A percentile compares a stretch with the other conserved stretches of the same genome.
Conservation (phyloP, 2,113 vertebrate genomes). For the Zosterops borbonicus region DNA sequence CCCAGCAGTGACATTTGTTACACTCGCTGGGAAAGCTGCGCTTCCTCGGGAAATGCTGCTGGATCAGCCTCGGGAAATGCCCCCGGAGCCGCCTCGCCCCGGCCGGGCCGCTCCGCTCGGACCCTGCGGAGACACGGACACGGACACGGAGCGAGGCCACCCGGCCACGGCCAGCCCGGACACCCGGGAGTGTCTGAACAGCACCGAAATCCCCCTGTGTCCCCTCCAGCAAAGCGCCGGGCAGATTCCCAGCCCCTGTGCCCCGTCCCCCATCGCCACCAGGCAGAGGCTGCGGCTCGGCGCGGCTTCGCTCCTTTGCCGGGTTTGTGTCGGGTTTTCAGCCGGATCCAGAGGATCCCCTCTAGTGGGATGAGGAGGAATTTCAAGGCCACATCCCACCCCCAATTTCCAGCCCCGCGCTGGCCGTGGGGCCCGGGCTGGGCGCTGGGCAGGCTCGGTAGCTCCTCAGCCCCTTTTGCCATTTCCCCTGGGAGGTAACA, state of each 20-base stretch:
- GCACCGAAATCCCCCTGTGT: neutral
- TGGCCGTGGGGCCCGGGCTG: neutral
- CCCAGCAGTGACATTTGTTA: neutral
- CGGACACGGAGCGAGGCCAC: neutral
- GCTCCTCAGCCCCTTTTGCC: rapidly evolving
- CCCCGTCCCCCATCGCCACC: neutral
- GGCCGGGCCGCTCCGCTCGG: no score
- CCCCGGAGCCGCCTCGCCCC: neutral
- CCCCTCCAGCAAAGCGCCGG: neutral
- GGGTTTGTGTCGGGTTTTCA: neutral
- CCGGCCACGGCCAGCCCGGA: neutral
- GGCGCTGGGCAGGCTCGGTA: rapidly evolving
- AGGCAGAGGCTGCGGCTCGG: neutral
- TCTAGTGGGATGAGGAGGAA: constrained; percentile 66
- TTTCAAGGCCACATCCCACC: constrained; percentile 31
- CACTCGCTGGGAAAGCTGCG: neutral
- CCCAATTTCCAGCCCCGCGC: neutral
- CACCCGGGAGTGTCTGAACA: rapidly evolving
- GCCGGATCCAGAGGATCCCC: constrained; percentile 37
- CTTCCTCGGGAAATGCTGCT: neutral
- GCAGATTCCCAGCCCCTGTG: rapidly evolving
- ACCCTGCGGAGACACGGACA: neutral
- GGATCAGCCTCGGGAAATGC: neutral
- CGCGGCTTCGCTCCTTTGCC: rapidly evolving
- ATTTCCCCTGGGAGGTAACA: rapidly evolving